phyloP scores from a whole-genome alignment of 2,888 invertebrate species.

The Adelphocoris suturalis region DNA sequence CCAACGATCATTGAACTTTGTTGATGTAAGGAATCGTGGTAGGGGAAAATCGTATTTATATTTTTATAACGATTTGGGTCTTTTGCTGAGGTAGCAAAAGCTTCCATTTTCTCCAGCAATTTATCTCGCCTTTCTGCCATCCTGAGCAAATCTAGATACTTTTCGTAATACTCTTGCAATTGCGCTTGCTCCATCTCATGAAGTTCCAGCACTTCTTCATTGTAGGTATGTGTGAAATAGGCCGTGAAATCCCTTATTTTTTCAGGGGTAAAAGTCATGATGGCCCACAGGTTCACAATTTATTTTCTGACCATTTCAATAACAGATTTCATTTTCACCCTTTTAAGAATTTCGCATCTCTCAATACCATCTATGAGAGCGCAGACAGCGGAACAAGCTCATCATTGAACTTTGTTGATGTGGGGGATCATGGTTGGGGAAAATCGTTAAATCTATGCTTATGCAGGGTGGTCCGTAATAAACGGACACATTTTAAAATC shows the following conservation, averaged over 20 bases:
- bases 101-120: conserved; percentile 87
- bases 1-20: no score
- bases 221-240: conserved; percentile 85
- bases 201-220: conserved; percentile 88
- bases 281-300: conserved; percentile 87
- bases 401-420: no score
- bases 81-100: conserved; percentile 87
- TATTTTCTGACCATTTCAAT: conserved; percentile 86
- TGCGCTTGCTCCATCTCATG: conserved; percentile 89
- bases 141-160: conserved; percentile 81
- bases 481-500: no score
- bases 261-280: conserved; percentile 84
- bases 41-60: no score
- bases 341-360: conserved; percentile 87
- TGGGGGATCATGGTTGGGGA: no score
- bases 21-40: no score
- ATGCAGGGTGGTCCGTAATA: no score
- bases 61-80: conserved; percentile 89
- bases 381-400: no score
- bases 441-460: no score
- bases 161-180: conserved; percentile 80
- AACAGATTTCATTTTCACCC: conserved; percentile 85
- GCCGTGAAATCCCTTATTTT: conserved; percentile 84
- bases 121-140: conserved; percentile 84
- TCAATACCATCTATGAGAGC: conserved; percentile 83